A percentile compares a stretch with the other conserved stretches of the same genome.
phyloP scores from a whole-genome alignment of 37 sponge, comb jelly and placozoan genomes.

The Tethya wilhelma region DNA sequence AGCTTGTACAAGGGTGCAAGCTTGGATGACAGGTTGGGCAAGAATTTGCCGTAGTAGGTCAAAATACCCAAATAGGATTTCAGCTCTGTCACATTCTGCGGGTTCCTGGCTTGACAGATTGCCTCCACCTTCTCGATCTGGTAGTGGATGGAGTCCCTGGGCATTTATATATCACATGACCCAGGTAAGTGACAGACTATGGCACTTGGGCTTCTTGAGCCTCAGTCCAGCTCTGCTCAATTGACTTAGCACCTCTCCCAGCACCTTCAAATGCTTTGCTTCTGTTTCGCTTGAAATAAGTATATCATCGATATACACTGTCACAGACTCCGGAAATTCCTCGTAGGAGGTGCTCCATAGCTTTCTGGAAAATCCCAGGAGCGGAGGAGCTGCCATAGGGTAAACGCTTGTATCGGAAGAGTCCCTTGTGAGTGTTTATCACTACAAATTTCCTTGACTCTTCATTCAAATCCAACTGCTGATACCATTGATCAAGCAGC shows the following conservation, averaged over 20 bases:
- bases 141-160: neutral
- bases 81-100: conserved; percentile 26
- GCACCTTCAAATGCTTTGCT: neutral
- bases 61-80: conserved; percentile 27
- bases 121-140: neutral
- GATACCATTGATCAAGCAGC: neutral
- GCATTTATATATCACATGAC: conserved; percentile 30
- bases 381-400: neutral
- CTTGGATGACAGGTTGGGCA: too few relatives aligned
- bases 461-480: neutral
- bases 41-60: conserved; percentile 30
- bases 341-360: too few relatives aligned
- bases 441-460: neutral
- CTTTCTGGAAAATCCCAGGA: neutral
- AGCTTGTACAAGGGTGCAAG: conserved; percentile 23
- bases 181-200: neutral
- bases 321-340: too few relatives aligned
- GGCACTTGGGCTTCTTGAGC: neutral
- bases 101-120: conserved; percentile 14
- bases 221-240: neutral
- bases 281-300: neutral
- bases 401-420: neutral
- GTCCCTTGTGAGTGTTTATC: neutral
- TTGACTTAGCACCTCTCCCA: neutral
- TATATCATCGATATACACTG: neutral